Evolutionary conservation across 1,140 invertebrate species (phyloP), one percentile per base, ranked within the genome.

Genomic region (Rhynchophorus ferrugineus): DNA sequence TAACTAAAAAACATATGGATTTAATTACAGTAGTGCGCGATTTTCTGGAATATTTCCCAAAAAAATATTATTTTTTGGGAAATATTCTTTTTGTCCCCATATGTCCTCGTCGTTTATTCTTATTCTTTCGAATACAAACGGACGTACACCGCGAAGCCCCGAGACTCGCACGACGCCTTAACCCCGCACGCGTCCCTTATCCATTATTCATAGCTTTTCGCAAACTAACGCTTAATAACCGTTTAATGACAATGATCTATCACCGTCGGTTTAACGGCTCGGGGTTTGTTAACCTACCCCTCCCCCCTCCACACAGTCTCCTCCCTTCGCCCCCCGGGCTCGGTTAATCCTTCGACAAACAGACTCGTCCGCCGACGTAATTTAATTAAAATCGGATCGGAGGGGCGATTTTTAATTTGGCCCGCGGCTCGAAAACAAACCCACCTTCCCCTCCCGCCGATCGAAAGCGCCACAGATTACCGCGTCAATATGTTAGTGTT

Each of bases 361-460:
- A 57, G 49, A 41, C 22, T 22, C 16, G 49, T 51, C 36, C 39
- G 29, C 44, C 29, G 29, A 57, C 17, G 49, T 53, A 57, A 57
- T 57, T 57, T 57, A 51, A 57, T 57, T 57, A 57, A 57, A 57
- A 57, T 57, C 45, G 48, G 56, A 57, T 57, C n/a, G 17, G 20
- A 43, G 55, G 49, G 55, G 48, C 22, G 17, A 43, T 57, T 57
- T 57, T 57, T 57, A 57, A 57, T 57, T 57, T 57, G 34, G 55
- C 16, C 22, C 17, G 24, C 16, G 35, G 29, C 24, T 44, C 24
- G 38, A 49, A 57, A 57, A 57, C 55, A 57, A 54, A 29, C 11
- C 24, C n/a, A n/a, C n/a, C n/a, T n/a, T n/a, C n/a, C n/a, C n/a
- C n/a, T n/a, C 42, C 36, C 49, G 18, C 42, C 45, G 49, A 52